Evolutionary conservation across 2,113 vertebrate genomes (phyloP).

Genomic region (Litocranius walleri): DNA sequence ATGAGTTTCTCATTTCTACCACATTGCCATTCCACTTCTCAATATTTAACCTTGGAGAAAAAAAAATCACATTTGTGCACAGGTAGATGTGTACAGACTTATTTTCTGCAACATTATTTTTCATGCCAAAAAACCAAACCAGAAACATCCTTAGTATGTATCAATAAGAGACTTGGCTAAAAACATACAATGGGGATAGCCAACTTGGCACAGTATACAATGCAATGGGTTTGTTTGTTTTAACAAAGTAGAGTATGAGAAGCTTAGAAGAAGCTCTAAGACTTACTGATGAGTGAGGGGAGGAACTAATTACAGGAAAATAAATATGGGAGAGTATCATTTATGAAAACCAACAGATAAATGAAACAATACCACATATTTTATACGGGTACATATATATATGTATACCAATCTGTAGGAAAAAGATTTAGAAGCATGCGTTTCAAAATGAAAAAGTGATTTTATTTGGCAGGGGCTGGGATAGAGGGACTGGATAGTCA

Average conservation of each 20-base stretch:
- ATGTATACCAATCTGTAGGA: not conserved
- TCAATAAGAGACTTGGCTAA: not conserved
- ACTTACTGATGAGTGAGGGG: not conserved
- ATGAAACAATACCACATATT: not conserved
- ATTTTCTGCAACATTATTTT: not conserved
- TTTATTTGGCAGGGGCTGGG: not conserved
- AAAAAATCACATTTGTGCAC: not conserved
- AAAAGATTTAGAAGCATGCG: not conserved
- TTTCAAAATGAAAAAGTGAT: not conserved
- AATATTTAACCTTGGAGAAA: not conserved
- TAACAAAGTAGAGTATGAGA: not conserved
- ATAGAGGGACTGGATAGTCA: not conserved
- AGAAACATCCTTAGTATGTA: not conserved
- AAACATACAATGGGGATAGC: not conserved
- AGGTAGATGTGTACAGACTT: not conserved
- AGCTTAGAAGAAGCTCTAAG: not conserved
- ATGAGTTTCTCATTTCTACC: not conserved
- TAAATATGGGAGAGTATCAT: not conserved
- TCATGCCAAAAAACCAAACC: not conserved
- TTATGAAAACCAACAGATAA: not conserved
- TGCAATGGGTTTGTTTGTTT: not conserved
- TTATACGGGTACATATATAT: not conserved
- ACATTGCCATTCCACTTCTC: not conserved
- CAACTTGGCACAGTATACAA: not conserved
- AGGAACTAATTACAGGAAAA: not conserved